A percentile compares a stretch with the other conserved stretches of the same genome.
Evolutionary conservation across 2,888 invertebrate genomes (phyloP).

Genomic region (Oligia latruncula): DNA sequence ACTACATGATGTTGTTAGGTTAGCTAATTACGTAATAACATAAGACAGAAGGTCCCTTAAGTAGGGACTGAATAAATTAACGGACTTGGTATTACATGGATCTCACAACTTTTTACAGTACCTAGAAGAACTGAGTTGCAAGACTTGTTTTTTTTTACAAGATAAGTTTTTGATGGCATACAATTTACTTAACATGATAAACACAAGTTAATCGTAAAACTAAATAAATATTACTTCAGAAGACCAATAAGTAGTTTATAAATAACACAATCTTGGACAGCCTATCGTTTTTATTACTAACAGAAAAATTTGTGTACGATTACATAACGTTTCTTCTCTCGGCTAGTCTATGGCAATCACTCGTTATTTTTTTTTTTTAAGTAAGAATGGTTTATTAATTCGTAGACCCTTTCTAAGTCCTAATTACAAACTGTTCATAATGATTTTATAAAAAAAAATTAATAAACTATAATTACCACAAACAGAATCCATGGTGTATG

Average conservation of each 20-base stretch:
- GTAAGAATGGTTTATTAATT: background rate
- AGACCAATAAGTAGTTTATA: background rate
- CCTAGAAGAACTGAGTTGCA: too few relatives aligned
- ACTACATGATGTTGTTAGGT: too few relatives aligned
- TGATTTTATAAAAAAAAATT: background rate
- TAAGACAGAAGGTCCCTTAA: too few relatives aligned
- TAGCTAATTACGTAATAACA: too few relatives aligned
- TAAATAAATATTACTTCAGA: background rate
- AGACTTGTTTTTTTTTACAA: too few relatives aligned
- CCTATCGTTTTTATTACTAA: too few relatives aligned
- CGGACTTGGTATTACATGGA: too few relatives aligned
- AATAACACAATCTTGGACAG: background rate
- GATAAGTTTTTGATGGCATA: too few relatives aligned
- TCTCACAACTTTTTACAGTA: too few relatives aligned
- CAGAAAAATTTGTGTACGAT: background rate
- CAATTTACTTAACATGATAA: background rate
- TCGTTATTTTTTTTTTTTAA: background rate
- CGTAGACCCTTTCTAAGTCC: background rate
- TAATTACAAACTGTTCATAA: background rate
- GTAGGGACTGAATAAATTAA: too few relatives aligned
- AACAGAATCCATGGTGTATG: slow-evolving; percentile 43
- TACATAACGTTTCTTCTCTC: background rate
- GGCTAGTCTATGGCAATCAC: background rate
- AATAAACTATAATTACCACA: slow-evolving; percentile 10
- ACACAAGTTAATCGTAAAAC: background rate